Conservation (phyloP, 2,888 invertebrate species). For the Alentia gelatinosa region DNA sequence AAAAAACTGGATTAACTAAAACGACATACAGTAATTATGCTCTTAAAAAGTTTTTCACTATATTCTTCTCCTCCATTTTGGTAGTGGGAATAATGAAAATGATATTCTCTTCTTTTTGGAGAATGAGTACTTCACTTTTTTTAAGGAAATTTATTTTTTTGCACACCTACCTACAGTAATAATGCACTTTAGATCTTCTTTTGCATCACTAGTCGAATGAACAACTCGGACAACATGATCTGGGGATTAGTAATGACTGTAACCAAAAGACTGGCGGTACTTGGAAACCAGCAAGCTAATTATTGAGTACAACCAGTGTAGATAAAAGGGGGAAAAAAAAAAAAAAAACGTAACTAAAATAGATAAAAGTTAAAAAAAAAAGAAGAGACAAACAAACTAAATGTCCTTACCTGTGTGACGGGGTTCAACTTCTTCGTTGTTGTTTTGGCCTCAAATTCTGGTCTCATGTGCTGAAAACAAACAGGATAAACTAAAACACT, state of each 20-base stretch:
- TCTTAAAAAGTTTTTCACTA: too few species aligned
- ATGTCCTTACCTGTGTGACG: conserved; percentile 85
- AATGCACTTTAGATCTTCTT: too few species aligned
- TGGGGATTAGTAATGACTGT: neutral
- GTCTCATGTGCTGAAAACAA: conserved; percentile 84
- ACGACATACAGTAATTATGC: too few species aligned
- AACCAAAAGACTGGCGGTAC: neutral
- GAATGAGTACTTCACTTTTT: too few species aligned
- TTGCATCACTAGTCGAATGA: too few species aligned
- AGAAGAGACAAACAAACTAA: neutral
- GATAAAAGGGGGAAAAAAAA: neutral
- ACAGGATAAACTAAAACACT: neutral
- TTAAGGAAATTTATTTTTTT: too few species aligned
- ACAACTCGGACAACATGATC: too few species aligned
- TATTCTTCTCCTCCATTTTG: too few species aligned
- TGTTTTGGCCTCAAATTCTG: conserved; percentile 90
- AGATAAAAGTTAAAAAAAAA: neutral
- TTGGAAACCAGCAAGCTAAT: neutral
- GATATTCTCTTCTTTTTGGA: too few species aligned
- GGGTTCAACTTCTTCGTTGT: conserved; percentile 89
- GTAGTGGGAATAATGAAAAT: too few species aligned
- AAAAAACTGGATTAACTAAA: too few species aligned
- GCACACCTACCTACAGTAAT: too few species aligned
- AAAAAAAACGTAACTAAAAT: neutral
- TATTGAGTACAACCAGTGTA: neutral